Evolutionary conservation across 2,797 vertebrate genomes (phyloP), one percentile per base, ranked within the genome.

Genomic region (Zalophus californianus): DNA sequence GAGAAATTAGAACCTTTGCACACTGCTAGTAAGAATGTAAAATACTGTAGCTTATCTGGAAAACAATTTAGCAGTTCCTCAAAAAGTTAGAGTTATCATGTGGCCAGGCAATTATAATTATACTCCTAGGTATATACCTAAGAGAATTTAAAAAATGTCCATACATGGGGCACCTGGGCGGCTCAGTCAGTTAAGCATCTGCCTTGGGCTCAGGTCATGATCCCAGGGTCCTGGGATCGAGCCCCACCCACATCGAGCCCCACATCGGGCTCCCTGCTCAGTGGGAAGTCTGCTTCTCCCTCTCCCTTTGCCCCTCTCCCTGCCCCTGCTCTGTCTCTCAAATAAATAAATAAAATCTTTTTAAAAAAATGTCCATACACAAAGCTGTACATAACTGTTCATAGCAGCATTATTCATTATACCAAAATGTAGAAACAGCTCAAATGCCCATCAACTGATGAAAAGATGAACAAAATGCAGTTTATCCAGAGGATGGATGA

Each of bases 31-130:
- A 25, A 60, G 73, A 80, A 73, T n/a, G n/a, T 48, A 90, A 73
- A 80, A 80, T 9, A 66, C 64, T 29, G 7, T 8, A 60, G 54
- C 25, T 11, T 56, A 25, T 64, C 15, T 90, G 68, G 38, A 90
- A 90, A 86, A 90, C n/a, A 77, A 60, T 52, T n/a, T 72, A 66
- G 54, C 62, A 41, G 35, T 83, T 95, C 35, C 93, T 70, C 66
- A 77, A 54, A 93, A 97, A 90, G 73, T 60, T 27, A 91, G 58
- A 95, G 32, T 50, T 91, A 62, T 48, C 44, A 80, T 58, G 66
- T 11, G 23, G 70, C 16, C 16, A 7, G 72, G 66, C 54, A 73
- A 73, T 38, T 89, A n/a, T 54, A 73, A 73, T 38, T 89, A n/a
- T 54, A n/a, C 16, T 41, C 41, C 32, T 56, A 50, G 48, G 16